Evolutionary conservation across 2,113 vertebrate species (phyloP), one percentile per base, ranked within the genome.

Genomic region (Gallinago jamesoni): DNA sequence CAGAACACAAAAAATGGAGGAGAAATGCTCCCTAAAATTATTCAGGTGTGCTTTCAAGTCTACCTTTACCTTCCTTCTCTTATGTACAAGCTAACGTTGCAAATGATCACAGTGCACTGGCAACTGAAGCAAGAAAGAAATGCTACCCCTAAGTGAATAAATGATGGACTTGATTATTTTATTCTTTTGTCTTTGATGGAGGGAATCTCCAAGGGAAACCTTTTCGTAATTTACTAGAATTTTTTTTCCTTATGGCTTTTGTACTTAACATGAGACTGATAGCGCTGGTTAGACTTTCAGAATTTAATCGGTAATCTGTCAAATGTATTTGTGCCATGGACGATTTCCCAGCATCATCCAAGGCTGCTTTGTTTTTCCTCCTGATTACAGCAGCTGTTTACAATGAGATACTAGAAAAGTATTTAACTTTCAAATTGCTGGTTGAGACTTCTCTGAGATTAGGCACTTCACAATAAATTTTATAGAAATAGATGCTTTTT

Each of bases 21-120:
- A 27, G 99, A 99, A 79, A 94, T 99, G 91, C 97, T 99, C 79
- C 99, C 99, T 90, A 99, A 99, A 97, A 98, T 99, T 91, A 99
- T 99, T 95, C 99, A 99, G 98, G 99, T 99, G 93, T 82, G 97
- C 48, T 87, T 53, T 24, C 23, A 66, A 64, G 31, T 72, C 93
- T 64, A 4, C 3, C 27, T 60, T 39, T 59, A 4, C 3, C 27
- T 60, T 39, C 55, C 12, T 63, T 41, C 48, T 22, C 21, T 80
- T 63, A 20, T 1, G 0, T 41, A 8, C 0, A 0, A 55, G 27
- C 67, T 67, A 8, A 35, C 19, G 14, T 55, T 84, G 69, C 35
- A 31, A 6, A 31, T 33, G 47, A 45, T 74, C 19, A 13, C 28
- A 2, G 6, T 48, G 57, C 9, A 3, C 67, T 67, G 37, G 20